phyloP scores from a whole-genome alignment of 2,113 vertebrate species.

The Rhodinocichla rosea region DNA sequence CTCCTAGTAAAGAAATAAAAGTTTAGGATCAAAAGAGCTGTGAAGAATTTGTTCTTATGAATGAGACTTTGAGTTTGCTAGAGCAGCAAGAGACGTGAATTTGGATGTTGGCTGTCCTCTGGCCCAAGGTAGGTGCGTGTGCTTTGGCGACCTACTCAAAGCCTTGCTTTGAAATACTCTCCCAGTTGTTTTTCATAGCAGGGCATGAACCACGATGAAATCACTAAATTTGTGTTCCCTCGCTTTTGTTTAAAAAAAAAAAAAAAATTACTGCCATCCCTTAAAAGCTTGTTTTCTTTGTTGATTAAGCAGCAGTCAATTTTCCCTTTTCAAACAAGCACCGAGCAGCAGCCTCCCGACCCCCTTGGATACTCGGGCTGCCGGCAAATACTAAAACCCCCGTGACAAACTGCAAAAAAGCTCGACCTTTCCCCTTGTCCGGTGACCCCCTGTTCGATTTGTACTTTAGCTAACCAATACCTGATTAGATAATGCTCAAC shows the following conservation, averaged over 20 bases:
- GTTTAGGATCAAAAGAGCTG: background rate
- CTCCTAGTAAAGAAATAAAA: constrained; percentile 14
- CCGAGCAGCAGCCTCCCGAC: constrained; percentile 23
- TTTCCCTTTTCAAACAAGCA: constrained; percentile 60
- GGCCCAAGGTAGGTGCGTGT: background rate
- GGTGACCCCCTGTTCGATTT: constrained; percentile 81
- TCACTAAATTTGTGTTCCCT: background rate
- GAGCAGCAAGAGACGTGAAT: background rate
- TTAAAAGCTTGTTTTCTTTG: constrained; percentile 63
- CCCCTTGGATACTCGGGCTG: constrained; percentile 63
- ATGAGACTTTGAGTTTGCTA: background rate
- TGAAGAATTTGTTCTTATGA: background rate
- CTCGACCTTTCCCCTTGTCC: constrained; percentile 82
- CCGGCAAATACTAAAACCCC: constrained; percentile 74
- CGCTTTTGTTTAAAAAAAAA: constrained; percentile 29
- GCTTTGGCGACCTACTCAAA: background rate
- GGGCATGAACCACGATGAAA: constrained; percentile 41
- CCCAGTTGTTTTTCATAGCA: constrained; percentile 31
- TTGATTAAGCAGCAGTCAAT: constrained; percentile 64
- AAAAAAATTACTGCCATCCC: constrained; percentile 39
- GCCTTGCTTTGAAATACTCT: constrained; percentile 8
- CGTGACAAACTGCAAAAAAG: constrained; percentile 76
- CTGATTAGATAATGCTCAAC: constrained; percentile 81
- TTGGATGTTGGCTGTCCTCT: background rate
- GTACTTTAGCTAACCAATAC: constrained; percentile 79